These are phyloP conservation scores for Carlito syrichta DNA, from an alignment of 2,113 vertebrate species.

Conservation along the genomic window DNA sequence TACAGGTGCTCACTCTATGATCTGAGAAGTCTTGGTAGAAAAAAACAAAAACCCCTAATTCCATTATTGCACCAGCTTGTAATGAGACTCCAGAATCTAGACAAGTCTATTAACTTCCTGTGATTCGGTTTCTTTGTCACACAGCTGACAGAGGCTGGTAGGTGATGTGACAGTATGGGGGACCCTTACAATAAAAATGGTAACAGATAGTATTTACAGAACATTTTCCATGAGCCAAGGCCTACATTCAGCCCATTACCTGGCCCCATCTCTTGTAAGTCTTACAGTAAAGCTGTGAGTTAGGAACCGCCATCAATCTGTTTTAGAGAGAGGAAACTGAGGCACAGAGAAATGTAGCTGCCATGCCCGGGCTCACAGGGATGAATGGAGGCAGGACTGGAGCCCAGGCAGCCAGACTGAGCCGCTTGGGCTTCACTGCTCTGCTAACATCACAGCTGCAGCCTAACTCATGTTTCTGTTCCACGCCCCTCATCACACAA, in stretches of 20 bases:
- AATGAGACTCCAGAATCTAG: not conserved
- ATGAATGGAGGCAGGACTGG: not conserved
- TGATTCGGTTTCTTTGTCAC: not conserved
- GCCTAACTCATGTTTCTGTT: not conserved
- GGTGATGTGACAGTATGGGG: not conserved
- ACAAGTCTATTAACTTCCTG: not conserved
- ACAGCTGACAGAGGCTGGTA: not conserved
- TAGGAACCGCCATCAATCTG: not conserved
- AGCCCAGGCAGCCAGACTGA: not conserved
- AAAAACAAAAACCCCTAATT: not conserved
- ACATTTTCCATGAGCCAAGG: not conserved
- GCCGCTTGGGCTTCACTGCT: not conserved
- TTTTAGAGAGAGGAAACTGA: not conserved
- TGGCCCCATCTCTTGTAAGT: not conserved
- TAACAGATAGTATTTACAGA: not conserved
- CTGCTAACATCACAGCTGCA: not conserved
- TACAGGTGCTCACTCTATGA: not conserved
- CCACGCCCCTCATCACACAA: rapidly evolving
- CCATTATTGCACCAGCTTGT: not conserved
- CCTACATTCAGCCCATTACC: not conserved
- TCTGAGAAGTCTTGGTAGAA: not conserved
- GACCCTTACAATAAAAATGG: not conserved
- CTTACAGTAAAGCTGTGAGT: not conserved
- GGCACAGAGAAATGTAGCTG: not conserved
- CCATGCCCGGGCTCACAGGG: too few species aligned